A percentile compares a stretch with the other conserved stretches of the same genome.
phyloP scores from a whole-genome alignment of 2,888 invertebrate species.

The Acleris laterana region DNA sequence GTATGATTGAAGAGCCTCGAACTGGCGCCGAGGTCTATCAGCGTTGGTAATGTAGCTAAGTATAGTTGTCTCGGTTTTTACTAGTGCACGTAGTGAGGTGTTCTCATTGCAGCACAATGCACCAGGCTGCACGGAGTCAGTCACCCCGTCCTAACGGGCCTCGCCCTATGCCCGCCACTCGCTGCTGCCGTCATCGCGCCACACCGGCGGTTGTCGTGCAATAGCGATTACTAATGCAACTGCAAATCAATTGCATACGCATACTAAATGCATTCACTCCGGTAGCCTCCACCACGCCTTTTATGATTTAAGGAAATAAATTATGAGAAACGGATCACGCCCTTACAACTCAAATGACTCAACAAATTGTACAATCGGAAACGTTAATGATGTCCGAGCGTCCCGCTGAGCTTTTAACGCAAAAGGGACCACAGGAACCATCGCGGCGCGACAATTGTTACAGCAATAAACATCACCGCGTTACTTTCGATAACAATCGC shows the following conservation, averaged over 20 bases:
- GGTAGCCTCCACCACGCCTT: conserved; percentile 48
- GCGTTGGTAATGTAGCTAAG: conserved; percentile 59
- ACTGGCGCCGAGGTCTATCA: conserved; percentile 38
- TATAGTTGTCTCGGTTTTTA: conserved; percentile 63
- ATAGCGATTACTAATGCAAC: conserved; percentile 72
- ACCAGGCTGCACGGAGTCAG: conserved; percentile 82
- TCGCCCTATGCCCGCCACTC: conserved; percentile 74
- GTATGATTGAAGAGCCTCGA: conserved; percentile 16
- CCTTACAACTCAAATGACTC: conserved; percentile 24
- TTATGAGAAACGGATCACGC: conserved; percentile 32
- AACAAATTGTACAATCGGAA: conserved; percentile 34
- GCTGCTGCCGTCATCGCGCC: conserved; percentile 68
- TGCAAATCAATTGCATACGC: conserved; percentile 64
- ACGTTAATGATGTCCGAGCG: conserved; percentile 58
- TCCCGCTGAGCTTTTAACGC: conserved; percentile 62
- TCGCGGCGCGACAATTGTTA: conserved; percentile 46
- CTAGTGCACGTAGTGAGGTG: conserved; percentile 74
- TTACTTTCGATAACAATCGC: conserved; percentile 35
- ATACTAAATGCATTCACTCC: conserved; percentile 60
- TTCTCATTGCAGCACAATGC: conserved; percentile 84
- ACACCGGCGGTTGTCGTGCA: conserved; percentile 67
- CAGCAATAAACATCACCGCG: conserved; percentile 42
- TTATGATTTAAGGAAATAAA: conserved; percentile 40
- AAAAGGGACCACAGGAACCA: conserved; percentile 51
- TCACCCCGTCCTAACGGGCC: conserved; percentile 82